Conservation (phyloP, 2,888 invertebrate species). For the Melanotus villosus region DNA sequence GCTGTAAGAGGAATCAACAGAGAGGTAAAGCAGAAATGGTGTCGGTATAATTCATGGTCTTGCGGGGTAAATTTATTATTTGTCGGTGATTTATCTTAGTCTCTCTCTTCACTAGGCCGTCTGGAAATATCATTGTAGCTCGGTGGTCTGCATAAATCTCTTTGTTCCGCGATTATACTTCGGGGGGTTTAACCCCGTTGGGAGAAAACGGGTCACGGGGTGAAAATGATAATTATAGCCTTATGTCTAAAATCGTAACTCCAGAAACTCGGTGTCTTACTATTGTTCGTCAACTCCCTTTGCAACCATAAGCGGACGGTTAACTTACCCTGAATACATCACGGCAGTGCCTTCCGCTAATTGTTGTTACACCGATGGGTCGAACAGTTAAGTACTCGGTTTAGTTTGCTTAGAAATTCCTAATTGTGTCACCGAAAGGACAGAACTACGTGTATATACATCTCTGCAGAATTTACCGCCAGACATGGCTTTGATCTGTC, state of each 20-base stretch:
- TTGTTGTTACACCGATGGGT: conserved; percentile 23
- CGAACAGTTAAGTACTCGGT: conserved; percentile 3
- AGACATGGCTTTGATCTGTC: too few relatives aligned
- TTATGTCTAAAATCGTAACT: conserved; percentile 39
- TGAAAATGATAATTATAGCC: conserved; percentile 38
- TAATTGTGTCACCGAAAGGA: conserved; percentile 9
- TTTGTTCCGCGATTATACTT: conserved; percentile 39
- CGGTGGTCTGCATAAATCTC: conserved; percentile 45
- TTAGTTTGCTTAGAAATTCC: conserved; percentile 2
- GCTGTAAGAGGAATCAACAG: conserved; percentile 21
- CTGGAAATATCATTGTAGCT: conserved; percentile 42
- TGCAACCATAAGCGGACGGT: conserved; percentile 19
- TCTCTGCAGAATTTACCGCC: too few relatives aligned
- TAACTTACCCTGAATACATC: conserved; percentile 25
- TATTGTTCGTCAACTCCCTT: conserved; percentile 28
- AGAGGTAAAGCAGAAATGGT: conserved; percentile 26
- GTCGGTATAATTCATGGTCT: conserved; percentile 35
- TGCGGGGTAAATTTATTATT: conserved; percentile 35
- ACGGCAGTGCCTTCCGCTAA: conserved; percentile 8
- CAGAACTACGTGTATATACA: not conserved
- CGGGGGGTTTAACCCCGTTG: conserved; percentile 25
- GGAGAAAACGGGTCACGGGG: conserved; percentile 27
- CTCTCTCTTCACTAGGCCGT: conserved; percentile 34
- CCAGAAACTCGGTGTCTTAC: conserved; percentile 32
- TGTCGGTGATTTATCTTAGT: conserved; percentile 40